Percentiles rank a stretch among this genome's conserved stretches.
phyloP scores from a whole-genome alignment of 64 coral and sea anemone species.

The Montipora efflorescens region DNA sequence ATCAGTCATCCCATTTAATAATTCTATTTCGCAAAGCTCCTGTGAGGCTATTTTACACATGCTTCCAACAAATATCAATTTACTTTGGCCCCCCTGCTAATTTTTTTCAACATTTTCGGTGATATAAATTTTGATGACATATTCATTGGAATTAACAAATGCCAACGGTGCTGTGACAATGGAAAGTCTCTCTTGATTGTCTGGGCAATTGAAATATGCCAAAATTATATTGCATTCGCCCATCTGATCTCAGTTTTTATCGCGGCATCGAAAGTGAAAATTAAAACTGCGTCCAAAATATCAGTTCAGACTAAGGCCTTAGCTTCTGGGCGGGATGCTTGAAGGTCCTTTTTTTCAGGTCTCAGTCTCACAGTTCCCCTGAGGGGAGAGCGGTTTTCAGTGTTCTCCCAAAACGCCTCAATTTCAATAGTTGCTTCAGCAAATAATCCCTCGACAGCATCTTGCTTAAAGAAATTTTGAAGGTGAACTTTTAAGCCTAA shows the following conservation, averaged over 20 bases:
- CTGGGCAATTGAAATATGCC: constrained; percentile 36
- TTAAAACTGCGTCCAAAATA: not conserved
- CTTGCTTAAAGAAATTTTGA: not conserved
- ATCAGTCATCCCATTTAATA: constrained; percentile 2
- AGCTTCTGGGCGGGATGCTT: not conserved
- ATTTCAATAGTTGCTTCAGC: too few relatives aligned
- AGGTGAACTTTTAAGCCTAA: not conserved
- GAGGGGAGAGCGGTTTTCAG: too few relatives aligned
- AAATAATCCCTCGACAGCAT: not conserved
- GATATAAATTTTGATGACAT: constrained; percentile 14
- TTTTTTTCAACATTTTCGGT: not conserved
- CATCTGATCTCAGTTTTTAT: constrained; percentile 29
- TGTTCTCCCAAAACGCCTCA: too few relatives aligned
- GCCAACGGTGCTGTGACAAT: constrained; percentile 24
- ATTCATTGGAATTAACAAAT: constrained; percentile 36
- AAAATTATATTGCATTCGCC: constrained; percentile 37
- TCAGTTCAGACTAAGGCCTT: not conserved
- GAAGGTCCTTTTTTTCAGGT: not conserved
- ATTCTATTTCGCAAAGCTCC: not conserved
- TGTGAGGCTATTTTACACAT: not conserved
- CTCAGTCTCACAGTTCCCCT: too few relatives aligned
- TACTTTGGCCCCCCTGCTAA: constrained; percentile 15
- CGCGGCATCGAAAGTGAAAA: constrained; percentile 37
- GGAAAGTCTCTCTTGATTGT: constrained; percentile 17
- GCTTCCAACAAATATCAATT: constrained; percentile 42